phyloP scores from a whole-genome alignment of 2,797 vertebrate genomes.

The Pyrocephalus nanus region DNA sequence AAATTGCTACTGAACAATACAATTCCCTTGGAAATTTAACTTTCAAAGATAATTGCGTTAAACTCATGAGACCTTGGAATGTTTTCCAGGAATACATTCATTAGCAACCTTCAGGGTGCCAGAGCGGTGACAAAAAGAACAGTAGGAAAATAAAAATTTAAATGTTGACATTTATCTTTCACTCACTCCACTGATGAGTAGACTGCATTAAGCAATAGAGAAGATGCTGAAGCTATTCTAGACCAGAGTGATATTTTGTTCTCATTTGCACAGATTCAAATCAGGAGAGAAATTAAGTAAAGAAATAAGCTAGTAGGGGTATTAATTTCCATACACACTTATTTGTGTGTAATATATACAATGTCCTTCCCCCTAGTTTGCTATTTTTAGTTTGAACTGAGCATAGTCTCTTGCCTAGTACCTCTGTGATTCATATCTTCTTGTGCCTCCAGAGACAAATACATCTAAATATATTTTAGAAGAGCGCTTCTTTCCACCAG shows the following conservation, averaged over 20 bases:
- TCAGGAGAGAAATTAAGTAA: background rate
- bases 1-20: background rate
- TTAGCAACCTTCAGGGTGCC: background rate
- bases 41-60: background rate
- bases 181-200: background rate
- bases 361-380: background rate
- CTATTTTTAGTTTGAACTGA: constrained; percentile 33
- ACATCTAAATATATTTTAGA: background rate
- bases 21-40: background rate
- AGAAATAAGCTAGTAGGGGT: background rate
- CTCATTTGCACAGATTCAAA: background rate
- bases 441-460: background rate
- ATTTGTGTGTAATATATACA: background rate
- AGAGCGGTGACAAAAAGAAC: background rate
- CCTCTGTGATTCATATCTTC: background rate
- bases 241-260: background rate
- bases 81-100: background rate
- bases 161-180: background rate
- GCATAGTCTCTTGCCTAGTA: background rate
- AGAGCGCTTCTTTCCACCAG: background rate
- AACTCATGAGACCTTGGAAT: background rate
- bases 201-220: background rate
- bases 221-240: background rate
- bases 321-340: background rate
- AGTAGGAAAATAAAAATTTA: background rate